phyloP scores from a whole-genome alignment of 2,113 vertebrate species.

The Setophaga petechia region DNA sequence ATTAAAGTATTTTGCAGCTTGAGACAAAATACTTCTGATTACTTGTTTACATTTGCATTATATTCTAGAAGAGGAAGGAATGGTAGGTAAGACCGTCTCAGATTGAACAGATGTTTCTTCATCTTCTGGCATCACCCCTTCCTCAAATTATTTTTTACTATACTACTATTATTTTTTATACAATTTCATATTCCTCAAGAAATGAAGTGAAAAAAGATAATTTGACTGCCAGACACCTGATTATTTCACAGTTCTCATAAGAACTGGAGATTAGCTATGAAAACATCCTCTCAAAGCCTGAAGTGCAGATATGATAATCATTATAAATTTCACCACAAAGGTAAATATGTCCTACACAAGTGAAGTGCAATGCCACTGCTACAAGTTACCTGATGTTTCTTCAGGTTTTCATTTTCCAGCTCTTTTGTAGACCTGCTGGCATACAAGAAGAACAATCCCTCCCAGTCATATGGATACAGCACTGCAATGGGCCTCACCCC shows the following conservation, averaged over 20 bases:
- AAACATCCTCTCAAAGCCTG: background rate
- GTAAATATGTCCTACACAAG: background rate
- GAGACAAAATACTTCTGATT: background rate
- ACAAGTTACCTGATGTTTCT: background rate
- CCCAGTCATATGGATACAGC: rapidly evolving
- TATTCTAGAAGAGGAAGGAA: background rate
- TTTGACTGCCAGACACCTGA: background rate
- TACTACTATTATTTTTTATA: background rate
- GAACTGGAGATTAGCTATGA: background rate
- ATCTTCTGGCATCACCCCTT: background rate
- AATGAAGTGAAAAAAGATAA: background rate
- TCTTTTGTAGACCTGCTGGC: background rate
- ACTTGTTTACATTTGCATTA: background rate
- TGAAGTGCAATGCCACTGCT: background rate
- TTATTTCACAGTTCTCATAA: background rate
- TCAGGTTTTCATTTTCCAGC: background rate
- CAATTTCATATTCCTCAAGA: background rate
- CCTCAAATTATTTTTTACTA: background rate
- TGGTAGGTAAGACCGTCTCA: background rate
- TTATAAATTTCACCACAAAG: background rate
- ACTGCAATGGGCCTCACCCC: background rate
- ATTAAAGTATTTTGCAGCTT: background rate
- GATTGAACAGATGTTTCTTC: background rate
- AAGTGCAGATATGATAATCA: background rate
- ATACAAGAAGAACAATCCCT: background rate